Evolutionary conservation across 2,888 invertebrate species (phyloP), one percentile per base, ranked within the genome.

Genomic region (Copidosoma aretas): DNA sequence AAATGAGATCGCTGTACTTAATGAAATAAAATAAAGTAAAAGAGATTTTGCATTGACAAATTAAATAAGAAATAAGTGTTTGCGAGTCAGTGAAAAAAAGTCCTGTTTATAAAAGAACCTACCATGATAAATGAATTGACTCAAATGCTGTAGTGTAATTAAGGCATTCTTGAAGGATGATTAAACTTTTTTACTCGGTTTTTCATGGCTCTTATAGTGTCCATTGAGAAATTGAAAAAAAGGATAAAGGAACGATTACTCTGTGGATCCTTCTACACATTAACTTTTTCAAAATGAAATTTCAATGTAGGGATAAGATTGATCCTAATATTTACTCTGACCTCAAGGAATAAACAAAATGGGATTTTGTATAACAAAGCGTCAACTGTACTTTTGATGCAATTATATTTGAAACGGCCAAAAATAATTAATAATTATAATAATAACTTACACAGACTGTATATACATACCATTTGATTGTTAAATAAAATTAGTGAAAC

Each of bases 401-500:
- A 78, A 77, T 67, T 14, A 12, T 64, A 32, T 8, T 58, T 68
- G 75, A 77, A 76, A 79, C 76, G 79, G 79, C 79, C 79, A 81
- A 80, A 78, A 73, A 63, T 53, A 59, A 68, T 24, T 63, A 32
- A 32, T 32, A 61, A 64, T 59, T 67, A 62, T 63, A 32, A 32
- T 32, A 61, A 64, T 59, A 69, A 62, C 19, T 73, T 73, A 75
- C 73, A 76, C 77, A 79, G 78, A 78, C 77, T 82, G 81, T 81
- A 80, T 80, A 78, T 79, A 74, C 77, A 75, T 77, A 80, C 77
- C 78, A 79, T 76, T 79, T 80, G 74, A 81, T 80, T 79, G 80
- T 80, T 80, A 79, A 80, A 79, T 78, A 70, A 76, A 76, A 76
- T 12, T 79, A 81, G 79, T 77, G 69, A 80, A 77, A 77, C 76